Percentiles rank a stretch among this genome's conserved stretches.
Evolutionary conservation across 2,797 vertebrate species (phyloP).

Genomic region (Coranthus polyacanthus): DNA sequence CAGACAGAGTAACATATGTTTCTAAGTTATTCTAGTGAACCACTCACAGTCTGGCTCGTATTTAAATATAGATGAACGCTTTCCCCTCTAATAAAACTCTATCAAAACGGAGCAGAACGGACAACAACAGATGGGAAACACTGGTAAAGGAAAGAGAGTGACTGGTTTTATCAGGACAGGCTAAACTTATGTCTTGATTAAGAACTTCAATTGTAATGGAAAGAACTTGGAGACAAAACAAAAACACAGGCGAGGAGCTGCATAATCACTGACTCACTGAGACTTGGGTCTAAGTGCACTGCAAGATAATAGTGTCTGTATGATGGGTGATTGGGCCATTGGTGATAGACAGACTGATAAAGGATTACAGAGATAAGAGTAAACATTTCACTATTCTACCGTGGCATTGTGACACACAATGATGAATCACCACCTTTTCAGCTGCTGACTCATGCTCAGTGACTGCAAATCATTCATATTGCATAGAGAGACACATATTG

Average conservation of each 20-base stretch:
- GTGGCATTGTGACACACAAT: constrained; percentile 42
- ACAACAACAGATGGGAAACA: constrained; percentile 63
- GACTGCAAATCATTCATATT: constrained; percentile 66
- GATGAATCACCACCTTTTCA: constrained; percentile 45
- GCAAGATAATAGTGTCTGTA: constrained; percentile 24
- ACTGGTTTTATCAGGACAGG: constrained; percentile 56
- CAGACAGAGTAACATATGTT: constrained; percentile 50
- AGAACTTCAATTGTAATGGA: constrained; percentile 56
- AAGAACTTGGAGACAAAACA: constrained; percentile 63
- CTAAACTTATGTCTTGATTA: constrained; percentile 58
- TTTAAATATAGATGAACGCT: constrained; percentile 79
- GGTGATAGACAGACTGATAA: constrained; percentile 41
- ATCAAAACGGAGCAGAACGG: constrained; percentile 62
- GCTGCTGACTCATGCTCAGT: constrained; percentile 64
- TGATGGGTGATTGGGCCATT: constrained; percentile 16
- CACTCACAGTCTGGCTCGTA: constrained; percentile 54
- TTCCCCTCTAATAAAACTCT: constrained; percentile 60
- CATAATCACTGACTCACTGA: constrained; percentile 33
- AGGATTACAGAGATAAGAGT: constrained; percentile 42
- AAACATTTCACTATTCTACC: constrained; percentile 48
- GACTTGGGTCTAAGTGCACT: constrained; percentile 9
- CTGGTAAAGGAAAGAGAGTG: constrained; percentile 34
- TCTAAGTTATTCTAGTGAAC: constrained; percentile 59
- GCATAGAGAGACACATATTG: constrained; percentile 38
- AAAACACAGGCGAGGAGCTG: constrained; percentile 33